These are phyloP conservation scores for Archaeoteleia sp. DNA, from an alignment of 2,888 invertebrate species.

Conservation along the genomic window DNA sequence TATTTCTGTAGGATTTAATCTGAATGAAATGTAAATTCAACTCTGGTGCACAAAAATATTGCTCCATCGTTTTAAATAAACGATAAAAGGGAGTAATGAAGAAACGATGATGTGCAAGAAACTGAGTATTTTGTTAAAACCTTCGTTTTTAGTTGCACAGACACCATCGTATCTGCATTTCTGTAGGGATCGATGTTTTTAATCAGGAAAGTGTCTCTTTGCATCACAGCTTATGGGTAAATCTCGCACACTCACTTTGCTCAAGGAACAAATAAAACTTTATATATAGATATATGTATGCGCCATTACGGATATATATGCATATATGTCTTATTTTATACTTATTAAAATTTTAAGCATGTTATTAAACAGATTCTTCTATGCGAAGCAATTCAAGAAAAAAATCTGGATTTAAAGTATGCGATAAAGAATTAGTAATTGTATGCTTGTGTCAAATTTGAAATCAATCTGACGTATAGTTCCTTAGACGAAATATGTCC, in stretches of 20 bases:
- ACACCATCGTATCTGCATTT: conserved; percentile 55
- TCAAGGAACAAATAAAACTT: conserved; percentile 2
- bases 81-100: neutral
- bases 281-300: neutral
- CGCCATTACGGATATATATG: too few relatives aligned
- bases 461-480: too few relatives aligned
- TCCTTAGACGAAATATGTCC: too few relatives aligned
- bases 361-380: too few relatives aligned
- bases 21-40: too few relatives aligned
- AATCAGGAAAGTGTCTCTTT: conserved; percentile 68
- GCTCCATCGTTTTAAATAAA: neutral
- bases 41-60: neutral
- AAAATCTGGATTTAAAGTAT: too few relatives aligned
- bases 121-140: conserved; percentile 5
- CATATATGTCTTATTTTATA: too few relatives aligned
- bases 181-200: conserved; percentile 66
- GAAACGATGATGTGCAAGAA: conserved; percentile 1
- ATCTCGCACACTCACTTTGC: conserved; percentile 57
- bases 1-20: too few relatives aligned
- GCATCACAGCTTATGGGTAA: conserved; percentile 57
- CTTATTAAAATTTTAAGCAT: too few relatives aligned
- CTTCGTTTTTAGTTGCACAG: conserved; percentile 13
- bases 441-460: too few relatives aligned
- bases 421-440: too few relatives aligned
- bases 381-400: too few relatives aligned